Evolutionary conservation across 2,888 invertebrate species (phyloP), one percentile per base, ranked within the genome.

Genomic region (Luperina testacea): DNA sequence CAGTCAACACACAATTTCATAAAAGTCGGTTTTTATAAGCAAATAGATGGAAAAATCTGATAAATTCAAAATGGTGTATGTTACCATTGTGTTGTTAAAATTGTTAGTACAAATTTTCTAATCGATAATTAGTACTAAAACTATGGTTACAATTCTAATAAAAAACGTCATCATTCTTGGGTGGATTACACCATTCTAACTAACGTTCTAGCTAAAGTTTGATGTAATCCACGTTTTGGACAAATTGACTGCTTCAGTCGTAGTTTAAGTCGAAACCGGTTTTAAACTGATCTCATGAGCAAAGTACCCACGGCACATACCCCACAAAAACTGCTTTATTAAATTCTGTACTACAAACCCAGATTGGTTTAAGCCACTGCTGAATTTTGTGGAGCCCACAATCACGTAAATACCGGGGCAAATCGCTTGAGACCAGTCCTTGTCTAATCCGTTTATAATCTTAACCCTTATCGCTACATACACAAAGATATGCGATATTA

Each of bases 21-120:
- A 79, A 87, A 82, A 84, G 77, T 78, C 64, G 74, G 78, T 74
- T 73, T 77, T 76, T 9, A 69, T 78, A 81, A 84, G 83, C 80
- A 83, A 85, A 78, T 70, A 75, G 70, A 78, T 78, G 73, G 48
- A 65, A 79, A 67, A 64, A 80, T 72, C 24, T 45, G 32, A 38
- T 74, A 75, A 13, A 63, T 75, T 75, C 63, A 63, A 77, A 82
- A 72, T 72, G 76, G 83, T 70, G 42, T 24, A 71, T 61, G 65
- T 72, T 69, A 82, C 76, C 77, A 81, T 80, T 80, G 38, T 67
- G 4, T 67, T 71, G n/a, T 81, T 86, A 79, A 74, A 84, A 64
- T 79, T 84, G 90, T 94, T 93, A 93, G 91, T 92, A 91, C 87
- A 85, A 87, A 90, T 92, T 90, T 81, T 90, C 92, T 94, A 92